Conservation (phyloP, 2,797 vertebrate species). For the Enteromius viviparus region DNA sequence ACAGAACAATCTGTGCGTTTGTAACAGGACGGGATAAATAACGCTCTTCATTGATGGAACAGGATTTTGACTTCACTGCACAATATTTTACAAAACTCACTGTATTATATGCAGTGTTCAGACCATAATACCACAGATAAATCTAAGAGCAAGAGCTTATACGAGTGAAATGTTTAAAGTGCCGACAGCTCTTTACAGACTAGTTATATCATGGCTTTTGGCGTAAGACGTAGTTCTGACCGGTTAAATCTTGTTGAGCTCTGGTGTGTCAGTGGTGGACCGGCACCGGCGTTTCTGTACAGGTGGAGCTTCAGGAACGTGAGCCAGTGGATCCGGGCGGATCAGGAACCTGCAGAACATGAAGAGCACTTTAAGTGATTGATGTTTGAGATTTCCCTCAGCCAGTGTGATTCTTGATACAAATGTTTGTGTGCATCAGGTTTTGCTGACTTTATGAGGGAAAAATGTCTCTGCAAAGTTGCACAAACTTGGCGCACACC, state of each 20-base stretch:
- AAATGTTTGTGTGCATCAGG: background rate
- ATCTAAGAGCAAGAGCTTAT: conserved; percentile 10
- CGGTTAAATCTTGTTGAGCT: conserved; percentile 79
- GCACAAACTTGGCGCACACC: background rate
- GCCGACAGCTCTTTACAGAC: background rate
- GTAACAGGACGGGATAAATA: background rate
- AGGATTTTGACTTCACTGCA: background rate
- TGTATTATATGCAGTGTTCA: background rate
- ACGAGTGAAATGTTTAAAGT: background rate
- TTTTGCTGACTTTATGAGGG: background rate
- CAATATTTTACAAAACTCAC: background rate
- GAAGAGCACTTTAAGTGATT: background rate
- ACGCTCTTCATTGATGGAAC: background rate
- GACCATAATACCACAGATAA: conserved; percentile 15
- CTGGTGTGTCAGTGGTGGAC: conserved; percentile 75
- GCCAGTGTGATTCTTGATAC: background rate
- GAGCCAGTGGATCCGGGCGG: conserved; percentile 90
- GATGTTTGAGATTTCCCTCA: background rate
- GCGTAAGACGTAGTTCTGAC: background rate
- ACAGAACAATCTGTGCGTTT: background rate
- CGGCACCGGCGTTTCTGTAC: conserved; percentile 81
- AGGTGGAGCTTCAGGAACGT: conserved; percentile 84
- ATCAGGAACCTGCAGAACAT: conserved; percentile 83
- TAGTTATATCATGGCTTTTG: background rate
- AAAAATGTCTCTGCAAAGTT: background rate